Conservation (phyloP, 2,113 vertebrate genomes). For the Thymallus thymallus region DNA sequence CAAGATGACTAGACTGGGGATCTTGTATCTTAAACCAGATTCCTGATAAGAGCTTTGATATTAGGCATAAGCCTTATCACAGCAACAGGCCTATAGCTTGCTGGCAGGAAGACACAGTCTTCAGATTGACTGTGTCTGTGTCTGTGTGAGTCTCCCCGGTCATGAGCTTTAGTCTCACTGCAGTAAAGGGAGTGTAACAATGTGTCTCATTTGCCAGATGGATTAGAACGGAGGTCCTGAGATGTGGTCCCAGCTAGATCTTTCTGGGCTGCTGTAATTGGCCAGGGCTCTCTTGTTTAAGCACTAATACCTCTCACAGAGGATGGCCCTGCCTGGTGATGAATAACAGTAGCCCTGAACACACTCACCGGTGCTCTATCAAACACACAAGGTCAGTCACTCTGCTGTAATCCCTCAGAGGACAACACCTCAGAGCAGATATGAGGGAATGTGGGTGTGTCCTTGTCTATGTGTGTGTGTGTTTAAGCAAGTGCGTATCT, state of each 20-base stretch:
- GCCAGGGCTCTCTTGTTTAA: slow-evolving; percentile 1
- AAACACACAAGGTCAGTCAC: slow-evolving; percentile 27
- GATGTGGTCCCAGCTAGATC: not conserved
- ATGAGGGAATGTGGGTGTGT: too few species aligned
- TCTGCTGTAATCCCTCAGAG: not conserved
- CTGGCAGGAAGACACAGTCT: not conserved
- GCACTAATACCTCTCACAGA: not conserved
- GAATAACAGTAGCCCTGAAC: slow-evolving; percentile 14
- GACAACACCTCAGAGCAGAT: too few species aligned
- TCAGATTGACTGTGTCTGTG: not conserved
- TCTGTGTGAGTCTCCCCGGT: not conserved
- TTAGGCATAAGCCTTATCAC: not conserved
- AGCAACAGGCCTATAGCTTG: not conserved
- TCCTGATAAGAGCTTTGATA: too few species aligned
- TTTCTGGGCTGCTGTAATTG: not conserved
- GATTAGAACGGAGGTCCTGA: not conserved
- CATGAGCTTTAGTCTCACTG: too few species aligned
- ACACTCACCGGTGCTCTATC: not conserved
- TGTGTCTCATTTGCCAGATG: too few species aligned
- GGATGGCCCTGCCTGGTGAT: not conserved
- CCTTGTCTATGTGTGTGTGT: too few species aligned
- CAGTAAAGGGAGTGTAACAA: too few species aligned
- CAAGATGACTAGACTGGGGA: too few species aligned
- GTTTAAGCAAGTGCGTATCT: not conserved
- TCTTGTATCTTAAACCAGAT: too few species aligned